Evolutionary conservation across 2,797 vertebrate genomes (phyloP).

Genomic region (Neosalanx taihuensis): DNA sequence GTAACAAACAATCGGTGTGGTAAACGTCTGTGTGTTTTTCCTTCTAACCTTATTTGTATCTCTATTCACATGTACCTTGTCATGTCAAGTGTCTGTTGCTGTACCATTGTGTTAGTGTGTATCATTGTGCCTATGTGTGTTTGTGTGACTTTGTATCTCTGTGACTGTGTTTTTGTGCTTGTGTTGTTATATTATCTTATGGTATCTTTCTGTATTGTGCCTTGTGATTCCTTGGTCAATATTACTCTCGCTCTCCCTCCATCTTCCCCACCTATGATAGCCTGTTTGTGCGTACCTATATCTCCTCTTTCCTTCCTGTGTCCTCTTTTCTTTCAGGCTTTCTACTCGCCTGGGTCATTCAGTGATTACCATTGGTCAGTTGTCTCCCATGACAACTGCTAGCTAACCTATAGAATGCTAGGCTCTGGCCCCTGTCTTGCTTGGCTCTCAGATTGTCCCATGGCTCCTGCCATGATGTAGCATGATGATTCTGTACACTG

Average conservation of each 20-base stretch:
- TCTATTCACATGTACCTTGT: no score
- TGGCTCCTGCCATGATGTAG: conserved; percentile 51
- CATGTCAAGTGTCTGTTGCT: no score
- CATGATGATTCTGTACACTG: conserved; percentile 36
- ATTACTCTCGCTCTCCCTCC: conserved; percentile 27
- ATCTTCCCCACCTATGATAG: conserved; percentile 1
- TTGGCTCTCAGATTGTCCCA: conserved; percentile 49
- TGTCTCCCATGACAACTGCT: conserved; percentile 62
- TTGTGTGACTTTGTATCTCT: conserved; percentile 16
- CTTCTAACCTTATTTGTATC: no score
- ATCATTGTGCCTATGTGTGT: background rate
- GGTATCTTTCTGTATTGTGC: background rate
- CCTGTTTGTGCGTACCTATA: conserved; percentile 18
- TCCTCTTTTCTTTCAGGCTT: conserved; percentile 60
- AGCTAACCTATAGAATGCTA: conserved; percentile 39
- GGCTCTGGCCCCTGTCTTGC: conserved; percentile 34
- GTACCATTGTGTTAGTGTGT: no score
- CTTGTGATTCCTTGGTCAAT: conserved; percentile 24
- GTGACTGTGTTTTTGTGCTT: no score
- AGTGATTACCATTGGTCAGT: conserved; percentile 21
- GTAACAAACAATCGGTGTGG: no score
- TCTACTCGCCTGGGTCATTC: conserved; percentile 36
- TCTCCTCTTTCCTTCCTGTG: conserved; percentile 40
- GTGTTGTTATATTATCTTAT: no score
- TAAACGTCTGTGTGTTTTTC: no score